Conservation (phyloP, 2,888 invertebrate genomes). For the Heliothis peltigera region DNA sequence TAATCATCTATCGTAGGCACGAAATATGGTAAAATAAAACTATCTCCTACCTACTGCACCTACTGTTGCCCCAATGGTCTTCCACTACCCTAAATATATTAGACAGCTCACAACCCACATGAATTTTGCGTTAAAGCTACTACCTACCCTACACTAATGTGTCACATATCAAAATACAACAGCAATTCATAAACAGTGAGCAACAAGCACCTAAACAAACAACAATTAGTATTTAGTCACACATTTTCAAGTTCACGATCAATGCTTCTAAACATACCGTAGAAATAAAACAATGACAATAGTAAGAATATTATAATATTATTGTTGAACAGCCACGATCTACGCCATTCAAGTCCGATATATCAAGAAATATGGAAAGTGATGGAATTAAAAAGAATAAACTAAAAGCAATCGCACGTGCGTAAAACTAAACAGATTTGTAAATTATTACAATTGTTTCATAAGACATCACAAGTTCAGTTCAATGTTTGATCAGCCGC, state of each 20-base stretch:
- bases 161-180: background rate
- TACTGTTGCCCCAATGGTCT: no score
- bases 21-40: no score
- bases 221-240: slow-evolving; percentile 1
- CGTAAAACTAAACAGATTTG: slow-evolving; percentile 3
- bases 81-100: no score
- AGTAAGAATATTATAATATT: slow-evolving; percentile 5
- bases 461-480: background rate
- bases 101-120: no score
- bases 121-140: no score
- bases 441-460: background rate
- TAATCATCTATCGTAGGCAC: no score
- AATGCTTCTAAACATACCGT: background rate
- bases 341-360: background rate
- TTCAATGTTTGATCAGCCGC: background rate
- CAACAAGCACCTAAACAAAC: background rate
- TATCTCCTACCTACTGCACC: no score
- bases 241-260: slow-evolving; percentile 15
- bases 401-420: slow-evolving; percentile 7
- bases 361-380: slow-evolving; percentile 4
- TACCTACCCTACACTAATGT: no score
- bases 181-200: background rate
- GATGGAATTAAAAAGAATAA: background rate
- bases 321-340: slow-evolving; percentile 16
- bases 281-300: background rate